Evolutionary conservation across 2,113 vertebrate species (phyloP).

Genomic region (Gopherus flavomarginatus): DNA sequence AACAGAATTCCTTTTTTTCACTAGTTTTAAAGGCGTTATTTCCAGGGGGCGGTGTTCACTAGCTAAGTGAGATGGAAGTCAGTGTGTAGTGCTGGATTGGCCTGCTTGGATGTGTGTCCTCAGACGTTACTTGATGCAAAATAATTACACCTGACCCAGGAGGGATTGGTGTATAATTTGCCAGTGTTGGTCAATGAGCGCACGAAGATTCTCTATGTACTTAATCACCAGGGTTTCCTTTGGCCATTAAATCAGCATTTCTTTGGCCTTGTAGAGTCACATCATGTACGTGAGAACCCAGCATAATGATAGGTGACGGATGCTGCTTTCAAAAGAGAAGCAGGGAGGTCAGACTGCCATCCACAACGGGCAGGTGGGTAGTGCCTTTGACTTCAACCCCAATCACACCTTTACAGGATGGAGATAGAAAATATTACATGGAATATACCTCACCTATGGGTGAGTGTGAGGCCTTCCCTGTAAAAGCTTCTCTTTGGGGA

Average conservation of each 20-base stretch:
- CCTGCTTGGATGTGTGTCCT: not conserved
- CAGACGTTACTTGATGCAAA: not conserved
- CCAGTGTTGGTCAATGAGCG: not conserved
- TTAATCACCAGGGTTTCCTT: not conserved
- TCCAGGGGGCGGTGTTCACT: no score
- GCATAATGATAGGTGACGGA: no score
- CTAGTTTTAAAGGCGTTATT: no score
- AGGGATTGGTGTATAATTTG: not conserved
- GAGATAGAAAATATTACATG: no score
- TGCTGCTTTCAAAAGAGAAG: no score
- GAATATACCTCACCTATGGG: no score
- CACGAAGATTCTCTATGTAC: not conserved
- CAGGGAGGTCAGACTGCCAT: not conserved
- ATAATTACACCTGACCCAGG: not conserved
- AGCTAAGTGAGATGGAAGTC: not conserved
- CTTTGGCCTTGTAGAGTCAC: not conserved
- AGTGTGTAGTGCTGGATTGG: not conserved
- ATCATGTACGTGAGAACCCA: no score
- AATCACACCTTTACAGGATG: no score
- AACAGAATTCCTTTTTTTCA: no score
- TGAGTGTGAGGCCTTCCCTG: no score
- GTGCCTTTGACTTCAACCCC: not conserved
- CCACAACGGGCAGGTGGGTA: not conserved
- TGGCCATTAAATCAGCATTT: not conserved
- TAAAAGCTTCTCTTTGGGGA: no score